A percentile compares a stretch with the other conserved stretches of the same genome.
Conservation (phyloP, 1,140 invertebrate species). For the Bombus breviceps region DNA sequence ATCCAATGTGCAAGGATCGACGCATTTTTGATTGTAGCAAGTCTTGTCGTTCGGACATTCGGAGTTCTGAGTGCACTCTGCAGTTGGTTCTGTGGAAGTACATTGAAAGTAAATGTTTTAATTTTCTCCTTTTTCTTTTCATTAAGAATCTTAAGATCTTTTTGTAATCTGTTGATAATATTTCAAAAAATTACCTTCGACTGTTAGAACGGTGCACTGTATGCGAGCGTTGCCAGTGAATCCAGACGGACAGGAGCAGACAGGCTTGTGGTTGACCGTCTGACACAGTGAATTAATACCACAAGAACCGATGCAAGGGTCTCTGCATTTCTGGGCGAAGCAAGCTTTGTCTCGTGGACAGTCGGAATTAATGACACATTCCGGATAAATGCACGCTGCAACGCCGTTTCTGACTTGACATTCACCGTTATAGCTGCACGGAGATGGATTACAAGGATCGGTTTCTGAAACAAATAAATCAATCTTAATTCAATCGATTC, state of each 20-base stretch:
- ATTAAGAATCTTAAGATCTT: neutral
- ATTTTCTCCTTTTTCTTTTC: neutral
- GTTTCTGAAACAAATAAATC: constrained; percentile 70
- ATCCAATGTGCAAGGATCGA: constrained; percentile 89
- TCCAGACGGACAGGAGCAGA: constrained; percentile 91
- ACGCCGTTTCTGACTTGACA: constrained; percentile 88
- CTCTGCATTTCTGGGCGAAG: constrained; percentile 90
- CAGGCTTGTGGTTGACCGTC: constrained; percentile 90
- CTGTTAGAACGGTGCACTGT: constrained; percentile 84
- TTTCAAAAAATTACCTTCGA: constrained; percentile 64
- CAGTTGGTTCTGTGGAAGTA: constrained; percentile 82
- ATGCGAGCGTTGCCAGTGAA: constrained; percentile 91
- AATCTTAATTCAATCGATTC: neutral
- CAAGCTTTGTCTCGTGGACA: constrained; percentile 92
- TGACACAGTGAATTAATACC: constrained; percentile 93
- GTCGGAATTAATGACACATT: constrained; percentile 93
- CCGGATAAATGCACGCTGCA: constrained; percentile 91
- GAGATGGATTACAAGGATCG: constrained; percentile 91
- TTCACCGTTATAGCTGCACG: constrained; percentile 90
- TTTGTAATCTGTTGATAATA: neutral
- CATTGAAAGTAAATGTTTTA: constrained; percentile 6
- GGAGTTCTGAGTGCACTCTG: constrained; percentile 90
- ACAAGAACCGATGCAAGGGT: constrained; percentile 91
- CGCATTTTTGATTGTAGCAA: constrained; percentile 90
- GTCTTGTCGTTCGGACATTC: constrained; percentile 94